Percentiles rank a stretch among this genome's conserved stretches.
These are phyloP conservation scores for Labroides dimidiatus DNA, from an alignment of 2,797 vertebrate genomes.

Conservation along the genomic window DNA sequence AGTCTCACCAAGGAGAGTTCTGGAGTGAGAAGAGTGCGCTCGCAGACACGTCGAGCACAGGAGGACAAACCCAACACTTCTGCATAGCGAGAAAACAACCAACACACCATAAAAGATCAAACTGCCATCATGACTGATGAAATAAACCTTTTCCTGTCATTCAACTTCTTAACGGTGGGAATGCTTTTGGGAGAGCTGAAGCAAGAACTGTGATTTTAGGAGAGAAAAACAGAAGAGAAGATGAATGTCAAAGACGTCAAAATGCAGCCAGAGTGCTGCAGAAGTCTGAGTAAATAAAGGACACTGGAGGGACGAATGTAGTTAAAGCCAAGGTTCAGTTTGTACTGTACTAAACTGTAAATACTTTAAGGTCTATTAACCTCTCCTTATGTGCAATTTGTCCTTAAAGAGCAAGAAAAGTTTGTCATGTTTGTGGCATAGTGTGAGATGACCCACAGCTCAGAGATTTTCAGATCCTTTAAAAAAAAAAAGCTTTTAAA, in stretches of 20 bases:
- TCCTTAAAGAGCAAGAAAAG: conserved; percentile 9
- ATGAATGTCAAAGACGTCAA: conserved; percentile 36
- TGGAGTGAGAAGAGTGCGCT: conserved; percentile 73
- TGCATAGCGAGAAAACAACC: conserved; percentile 14
- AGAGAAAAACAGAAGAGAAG: conserved; percentile 12
- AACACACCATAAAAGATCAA: neutral
- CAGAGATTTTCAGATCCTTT: conserved; percentile 3
- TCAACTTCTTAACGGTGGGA: conserved; percentile 1
- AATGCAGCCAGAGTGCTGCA: conserved; percentile 15
- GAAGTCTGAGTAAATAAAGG: conserved; percentile 1
- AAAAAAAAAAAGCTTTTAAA: neutral
- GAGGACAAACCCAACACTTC: conserved; percentile 65
- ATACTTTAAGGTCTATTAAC: conserved; percentile 52
- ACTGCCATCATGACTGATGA: conserved; percentile 28
- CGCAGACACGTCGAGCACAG: conserved; percentile 78
- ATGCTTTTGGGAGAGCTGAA: conserved; percentile 9
- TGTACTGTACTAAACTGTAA: conserved; percentile 61
- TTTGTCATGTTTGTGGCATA: conserved; percentile 1
- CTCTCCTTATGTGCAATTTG: conserved; percentile 39
- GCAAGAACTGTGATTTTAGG: conserved; percentile 3
- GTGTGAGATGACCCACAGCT: conserved; percentile 6
- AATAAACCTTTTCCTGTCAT: conserved; percentile 8
- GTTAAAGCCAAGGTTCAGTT: conserved; percentile 53
- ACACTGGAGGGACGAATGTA: conserved; percentile 52
- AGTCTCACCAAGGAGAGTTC: conserved; percentile 87